These are phyloP conservation scores for Tyrannus savana DNA, from an alignment of 2,113 vertebrate species.

Conservation along the genomic window DNA sequence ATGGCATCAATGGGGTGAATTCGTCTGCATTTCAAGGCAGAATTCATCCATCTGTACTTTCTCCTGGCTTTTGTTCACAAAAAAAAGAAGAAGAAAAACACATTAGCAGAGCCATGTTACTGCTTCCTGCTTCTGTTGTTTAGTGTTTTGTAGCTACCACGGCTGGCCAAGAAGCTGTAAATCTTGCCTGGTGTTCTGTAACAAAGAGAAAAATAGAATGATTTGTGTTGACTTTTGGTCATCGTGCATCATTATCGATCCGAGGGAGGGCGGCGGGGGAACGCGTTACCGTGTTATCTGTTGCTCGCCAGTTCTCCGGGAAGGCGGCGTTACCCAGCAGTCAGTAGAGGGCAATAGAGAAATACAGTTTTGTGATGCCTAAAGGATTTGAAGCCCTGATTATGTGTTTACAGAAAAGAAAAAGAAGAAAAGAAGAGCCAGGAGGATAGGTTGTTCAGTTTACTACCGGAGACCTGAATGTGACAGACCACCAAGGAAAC, in stretches of 20 bases:
- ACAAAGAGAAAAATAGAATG: slow-evolving; percentile 39
- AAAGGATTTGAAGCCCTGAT: slow-evolving; percentile 51
- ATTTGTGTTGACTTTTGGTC: slow-evolving; percentile 40
- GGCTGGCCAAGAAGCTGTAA: not conserved
- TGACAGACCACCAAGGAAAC: slow-evolving; percentile 29
- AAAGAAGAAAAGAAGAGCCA: slow-evolving; percentile 60
- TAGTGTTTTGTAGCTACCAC: not conserved
- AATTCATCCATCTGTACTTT: not conserved
- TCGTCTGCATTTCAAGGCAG: not conserved
- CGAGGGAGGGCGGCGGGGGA: not conserved
- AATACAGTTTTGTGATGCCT: slow-evolving; percentile 43
- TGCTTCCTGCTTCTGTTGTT: slow-evolving; percentile 27
- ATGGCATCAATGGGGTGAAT: not conserved
- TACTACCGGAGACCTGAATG: slow-evolving; percentile 46
- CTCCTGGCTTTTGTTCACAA: slow-evolving; percentile 4
- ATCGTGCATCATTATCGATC: slow-evolving; percentile 19
- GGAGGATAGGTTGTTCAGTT: slow-evolving; percentile 62
- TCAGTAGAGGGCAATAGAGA: slow-evolving; percentile 71
- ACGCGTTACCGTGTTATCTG: not conserved
- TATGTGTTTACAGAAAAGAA: slow-evolving; percentile 59
- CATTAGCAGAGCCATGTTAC: not conserved
- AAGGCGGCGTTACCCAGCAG: not conserved
- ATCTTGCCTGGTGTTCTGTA: slow-evolving; percentile 6
- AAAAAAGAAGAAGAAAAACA: not conserved
- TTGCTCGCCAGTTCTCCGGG: not conserved